These are phyloP conservation scores for Heliconius hewitsoni DNA, from an alignment of 1,140 invertebrate species.

Conservation along the genomic window DNA sequence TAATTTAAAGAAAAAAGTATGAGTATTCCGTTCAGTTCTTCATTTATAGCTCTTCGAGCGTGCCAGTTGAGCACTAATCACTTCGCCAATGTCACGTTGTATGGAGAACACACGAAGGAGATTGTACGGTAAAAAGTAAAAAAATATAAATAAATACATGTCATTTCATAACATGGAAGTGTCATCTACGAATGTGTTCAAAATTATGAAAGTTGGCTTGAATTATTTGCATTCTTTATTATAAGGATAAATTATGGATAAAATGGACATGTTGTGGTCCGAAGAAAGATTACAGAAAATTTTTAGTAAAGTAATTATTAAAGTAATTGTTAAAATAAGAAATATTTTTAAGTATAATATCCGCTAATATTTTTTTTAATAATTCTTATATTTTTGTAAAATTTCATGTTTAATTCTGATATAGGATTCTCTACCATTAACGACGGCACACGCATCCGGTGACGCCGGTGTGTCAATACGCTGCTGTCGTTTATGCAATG, in stretches of 20 bases:
- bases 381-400: too few relatives aligned
- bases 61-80: too few relatives aligned
- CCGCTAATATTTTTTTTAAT: too few relatives aligned
- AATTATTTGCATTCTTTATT: constrained; percentile 6
- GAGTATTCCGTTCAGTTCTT: background rate
- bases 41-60: too few relatives aligned
- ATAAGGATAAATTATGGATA: constrained; percentile 9
- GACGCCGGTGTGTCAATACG: constrained; percentile 41
- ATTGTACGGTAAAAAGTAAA: background rate
- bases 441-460: constrained; percentile 50
- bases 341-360: too few relatives aligned
- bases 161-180: background rate
- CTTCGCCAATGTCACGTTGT: too few relatives aligned
- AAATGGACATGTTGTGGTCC: constrained; percentile 52
- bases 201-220: constrained; percentile 20
- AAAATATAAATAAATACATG: background rate
- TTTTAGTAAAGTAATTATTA: constrained; percentile 50
- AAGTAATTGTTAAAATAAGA: too few relatives aligned
- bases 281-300: constrained; percentile 55
- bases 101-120: too few relatives aligned
- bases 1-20: background rate
- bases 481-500: constrained; percentile 53
- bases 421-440: constrained; percentile 44
- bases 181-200: background rate
- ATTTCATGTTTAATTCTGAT: too few relatives aligned